phyloP scores from a whole-genome alignment of 2,113 vertebrate genomes.

The Hippocampus guttulatus region DNA sequence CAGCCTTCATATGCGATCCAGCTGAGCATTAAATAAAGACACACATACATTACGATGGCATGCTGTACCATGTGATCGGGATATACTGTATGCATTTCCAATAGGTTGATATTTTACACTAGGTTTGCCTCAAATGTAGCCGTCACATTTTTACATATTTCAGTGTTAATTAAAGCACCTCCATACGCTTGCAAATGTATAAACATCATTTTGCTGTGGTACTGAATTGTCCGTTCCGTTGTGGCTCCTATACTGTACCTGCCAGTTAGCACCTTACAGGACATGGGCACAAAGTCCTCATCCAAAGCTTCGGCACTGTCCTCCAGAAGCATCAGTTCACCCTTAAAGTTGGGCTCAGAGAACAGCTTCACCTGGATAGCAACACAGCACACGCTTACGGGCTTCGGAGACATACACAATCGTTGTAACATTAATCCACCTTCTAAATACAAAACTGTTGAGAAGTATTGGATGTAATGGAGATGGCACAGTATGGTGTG shows the following conservation, averaged over 20 bases:
- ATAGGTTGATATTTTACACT: neutral
- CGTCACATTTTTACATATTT: neutral
- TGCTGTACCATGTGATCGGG: too few relatives aligned
- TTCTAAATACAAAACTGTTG: neutral
- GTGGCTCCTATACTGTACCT: slow-evolving; percentile 77
- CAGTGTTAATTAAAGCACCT: neutral
- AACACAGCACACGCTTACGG: slow-evolving; percentile 21
- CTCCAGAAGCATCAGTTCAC: slow-evolving; percentile 75
- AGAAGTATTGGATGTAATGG: neutral
- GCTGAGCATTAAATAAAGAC: slow-evolving; percentile 63
- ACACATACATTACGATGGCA: neutral
- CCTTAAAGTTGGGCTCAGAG: slow-evolving; percentile 85
- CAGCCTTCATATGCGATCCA: slow-evolving; percentile 84
- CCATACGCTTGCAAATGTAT: neutral
- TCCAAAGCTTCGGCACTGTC: slow-evolving; percentile 74
- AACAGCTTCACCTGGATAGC: slow-evolving; percentile 83
- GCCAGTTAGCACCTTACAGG: slow-evolving; percentile 86
- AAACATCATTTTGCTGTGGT: neutral
- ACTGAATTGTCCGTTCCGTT: neutral
- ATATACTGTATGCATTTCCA: neutral
- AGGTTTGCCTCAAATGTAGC: neutral
- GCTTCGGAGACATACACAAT: neutral
- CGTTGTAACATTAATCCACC: slow-evolving; percentile 1
- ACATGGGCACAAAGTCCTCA: slow-evolving; percentile 77
- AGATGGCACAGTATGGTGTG: too few relatives aligned